Percentiles rank a stretch among this genome's conserved stretches.
Evolutionary conservation across 2,113 vertebrate species (phyloP).

Genomic region (Amia ocellicauda): DNA sequence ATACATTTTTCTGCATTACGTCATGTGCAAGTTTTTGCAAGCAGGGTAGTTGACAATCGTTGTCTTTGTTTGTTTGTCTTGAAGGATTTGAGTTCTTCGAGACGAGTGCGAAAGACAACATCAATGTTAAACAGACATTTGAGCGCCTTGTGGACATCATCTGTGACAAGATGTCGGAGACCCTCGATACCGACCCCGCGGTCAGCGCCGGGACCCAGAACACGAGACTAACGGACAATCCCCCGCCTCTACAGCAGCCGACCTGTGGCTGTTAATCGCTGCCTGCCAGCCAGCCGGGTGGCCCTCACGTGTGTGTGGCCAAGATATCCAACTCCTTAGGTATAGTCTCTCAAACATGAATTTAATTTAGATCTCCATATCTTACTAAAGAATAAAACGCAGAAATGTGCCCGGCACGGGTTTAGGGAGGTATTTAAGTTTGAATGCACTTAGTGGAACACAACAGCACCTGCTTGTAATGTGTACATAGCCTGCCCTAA

Average conservation of each 20-base stretch:
- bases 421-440: conserved; percentile 11
- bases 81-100: conserved; percentile 97
- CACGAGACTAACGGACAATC: conserved; percentile 83
- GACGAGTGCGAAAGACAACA: conserved; percentile 95
- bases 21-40: no score
- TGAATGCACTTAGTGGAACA: conserved; percentile 16
- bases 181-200: conserved; percentile 80
- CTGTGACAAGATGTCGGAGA: conserved; percentile 97
- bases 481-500: not conserved
- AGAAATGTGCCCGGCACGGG: conserved; percentile 25
- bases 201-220: conserved; percentile 79
- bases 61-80: conserved; percentile 38
- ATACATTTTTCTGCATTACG: no score
- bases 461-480: not conserved
- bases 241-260: conserved; percentile 79
- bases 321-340: conserved; percentile 56
- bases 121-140: conserved; percentile 96
- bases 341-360: conserved; percentile 61
- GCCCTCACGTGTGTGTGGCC: conserved; percentile 46
- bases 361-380: conserved; percentile 35
- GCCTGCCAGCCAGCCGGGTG: conserved; percentile 29
- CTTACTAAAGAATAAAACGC: conserved; percentile 12
- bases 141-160: conserved; percentile 94
- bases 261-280: conserved; percentile 85
- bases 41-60: no score